Evolutionary conservation across 2,797 vertebrate genomes (phyloP).

Genomic region (Semaprochilodus insignis): DNA sequence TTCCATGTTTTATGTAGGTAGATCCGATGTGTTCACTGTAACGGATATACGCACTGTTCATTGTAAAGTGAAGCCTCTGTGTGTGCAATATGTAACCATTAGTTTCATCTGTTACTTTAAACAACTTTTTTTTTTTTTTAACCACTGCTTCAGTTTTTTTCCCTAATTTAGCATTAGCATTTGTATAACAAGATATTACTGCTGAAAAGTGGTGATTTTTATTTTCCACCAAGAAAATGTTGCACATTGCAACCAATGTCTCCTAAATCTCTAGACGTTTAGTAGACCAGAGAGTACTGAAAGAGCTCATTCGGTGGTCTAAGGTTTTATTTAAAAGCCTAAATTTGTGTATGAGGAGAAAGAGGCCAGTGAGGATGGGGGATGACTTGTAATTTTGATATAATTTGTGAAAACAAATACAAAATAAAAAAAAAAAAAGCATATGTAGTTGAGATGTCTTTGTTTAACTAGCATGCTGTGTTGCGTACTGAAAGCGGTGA

Average conservation of each 20-base stretch:
- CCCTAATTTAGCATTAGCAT: constrained; percentile 67
- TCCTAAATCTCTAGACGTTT: constrained; percentile 65
- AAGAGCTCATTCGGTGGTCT: constrained; percentile 53
- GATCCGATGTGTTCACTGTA: constrained; percentile 54
- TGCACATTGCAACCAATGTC: constrained; percentile 83
- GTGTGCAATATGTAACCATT: constrained; percentile 79
- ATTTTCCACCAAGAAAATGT: constrained; percentile 76
- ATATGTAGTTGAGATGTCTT: constrained; percentile 29
- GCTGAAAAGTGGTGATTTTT: constrained; percentile 65
- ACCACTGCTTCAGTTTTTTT: constrained; percentile 74
- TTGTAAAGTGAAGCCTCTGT: constrained; percentile 57
- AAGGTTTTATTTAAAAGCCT: constrained; percentile 72
- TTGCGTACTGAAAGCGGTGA: background rate
- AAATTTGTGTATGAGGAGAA: constrained; percentile 24
- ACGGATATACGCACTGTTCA: constrained; percentile 58
- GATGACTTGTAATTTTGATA: constrained; percentile 67
- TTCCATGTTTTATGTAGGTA: constrained; percentile 48
- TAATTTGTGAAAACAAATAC: constrained; percentile 64
- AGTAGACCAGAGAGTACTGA: constrained; percentile 56
- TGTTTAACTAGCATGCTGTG: background rate
- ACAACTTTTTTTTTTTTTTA: constrained; percentile 66
- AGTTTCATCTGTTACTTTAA: constrained; percentile 63
- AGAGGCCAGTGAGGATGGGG: background rate
- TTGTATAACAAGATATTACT: constrained; percentile 61
- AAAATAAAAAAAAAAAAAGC: constrained; percentile 64